Conservation (phyloP, 2,888 invertebrate genomes). For the Ommatoiulus sabulosus region DNA sequence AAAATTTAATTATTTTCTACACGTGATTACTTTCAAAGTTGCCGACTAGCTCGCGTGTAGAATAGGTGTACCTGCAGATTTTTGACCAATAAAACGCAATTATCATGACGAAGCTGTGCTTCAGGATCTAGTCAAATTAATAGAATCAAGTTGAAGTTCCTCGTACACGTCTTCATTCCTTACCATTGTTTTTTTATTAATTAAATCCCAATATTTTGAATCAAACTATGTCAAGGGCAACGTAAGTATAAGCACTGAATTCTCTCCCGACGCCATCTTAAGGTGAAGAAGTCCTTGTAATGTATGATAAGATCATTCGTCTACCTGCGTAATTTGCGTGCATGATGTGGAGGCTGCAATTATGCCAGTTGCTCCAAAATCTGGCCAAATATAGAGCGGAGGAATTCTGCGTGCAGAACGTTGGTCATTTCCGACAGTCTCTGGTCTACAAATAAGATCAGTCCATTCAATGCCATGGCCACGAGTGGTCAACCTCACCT, state of each 20-base stretch:
- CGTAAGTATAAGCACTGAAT: background rate
- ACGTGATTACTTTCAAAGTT: too few relatives aligned
- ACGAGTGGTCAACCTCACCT: background rate
- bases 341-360: background rate
- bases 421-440: background rate
- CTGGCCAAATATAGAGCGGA: background rate
- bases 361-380: background rate
- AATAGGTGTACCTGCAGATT: too few relatives aligned
- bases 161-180: background rate
- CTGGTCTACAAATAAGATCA: background rate
- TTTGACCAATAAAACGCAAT: too few relatives aligned
- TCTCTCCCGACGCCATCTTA: background rate
- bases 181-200: background rate
- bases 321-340: background rate
- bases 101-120: too few relatives aligned
- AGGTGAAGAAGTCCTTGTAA: background rate
- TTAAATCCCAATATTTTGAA: background rate
- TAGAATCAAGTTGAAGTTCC: background rate
- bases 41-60: too few relatives aligned
- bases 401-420: background rate
- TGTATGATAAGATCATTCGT: background rate
- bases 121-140: too few relatives aligned
- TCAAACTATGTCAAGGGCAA: slow-evolving; percentile 13
- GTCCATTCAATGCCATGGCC: background rate
- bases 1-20: too few relatives aligned